Evolutionary conservation across 2,888 invertebrate species (phyloP).

Genomic region (Drosophila mercatorum): DNA sequence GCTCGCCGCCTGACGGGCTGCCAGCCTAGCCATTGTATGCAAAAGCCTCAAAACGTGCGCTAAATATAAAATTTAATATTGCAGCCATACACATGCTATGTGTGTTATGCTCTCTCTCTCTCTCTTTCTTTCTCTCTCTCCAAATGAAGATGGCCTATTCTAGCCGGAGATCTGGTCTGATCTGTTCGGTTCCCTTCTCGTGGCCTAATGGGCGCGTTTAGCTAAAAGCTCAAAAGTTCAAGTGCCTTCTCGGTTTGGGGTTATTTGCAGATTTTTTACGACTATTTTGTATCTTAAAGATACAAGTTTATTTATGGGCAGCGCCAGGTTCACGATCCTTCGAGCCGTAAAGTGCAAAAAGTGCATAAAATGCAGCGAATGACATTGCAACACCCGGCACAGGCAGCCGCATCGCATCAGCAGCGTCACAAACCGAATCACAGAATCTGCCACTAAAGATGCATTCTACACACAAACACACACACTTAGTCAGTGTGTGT

Average conservation of each 20-base stretch:
- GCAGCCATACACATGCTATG: constrained; percentile 41
- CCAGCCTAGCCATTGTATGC: constrained; percentile 60
- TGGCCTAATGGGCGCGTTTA: constrained; percentile 35
- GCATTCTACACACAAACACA: constrained; percentile 40
- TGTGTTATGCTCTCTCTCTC: constrained; percentile 10
- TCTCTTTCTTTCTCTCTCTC: neutral
- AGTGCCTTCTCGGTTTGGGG: constrained; percentile 53
- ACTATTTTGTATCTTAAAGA: constrained; percentile 77
- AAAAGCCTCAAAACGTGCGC: constrained; percentile 68
- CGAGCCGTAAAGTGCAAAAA: constrained; percentile 73
- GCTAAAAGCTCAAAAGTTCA: constrained; percentile 64
- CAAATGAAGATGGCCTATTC: constrained; percentile 31
- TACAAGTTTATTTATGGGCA: constrained; percentile 77
- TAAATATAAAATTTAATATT: constrained; percentile 78
- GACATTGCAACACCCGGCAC: constrained; percentile 75
- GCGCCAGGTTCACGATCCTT: constrained; percentile 57
- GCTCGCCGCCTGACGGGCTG: neutral
- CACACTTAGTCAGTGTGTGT: constrained; percentile 8
- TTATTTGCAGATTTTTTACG: constrained; percentile 76
- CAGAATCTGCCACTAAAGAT: constrained; percentile 75
- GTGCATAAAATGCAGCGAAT: constrained; percentile 77
- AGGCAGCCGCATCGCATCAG: constrained; percentile 51
- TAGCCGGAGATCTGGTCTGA: constrained; percentile 14
- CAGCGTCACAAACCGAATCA: constrained; percentile 70
- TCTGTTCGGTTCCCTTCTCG: constrained; percentile 14